These are phyloP conservation scores for Camelus bactrianus DNA, from an alignment of 2,113 vertebrate genomes.

Conservation along the genomic window DNA sequence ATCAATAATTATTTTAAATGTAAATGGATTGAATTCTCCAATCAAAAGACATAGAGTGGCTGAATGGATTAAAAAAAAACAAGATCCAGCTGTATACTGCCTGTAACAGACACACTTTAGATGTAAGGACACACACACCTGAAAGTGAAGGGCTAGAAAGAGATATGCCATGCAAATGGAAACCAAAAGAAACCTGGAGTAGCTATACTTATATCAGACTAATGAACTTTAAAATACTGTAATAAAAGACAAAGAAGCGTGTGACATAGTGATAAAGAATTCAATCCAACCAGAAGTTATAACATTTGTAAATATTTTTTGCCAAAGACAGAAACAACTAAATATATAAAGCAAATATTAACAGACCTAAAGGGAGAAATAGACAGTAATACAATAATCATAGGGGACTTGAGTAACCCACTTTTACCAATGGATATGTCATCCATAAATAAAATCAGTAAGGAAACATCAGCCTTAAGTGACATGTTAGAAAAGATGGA, in stretches of 20 bases:
- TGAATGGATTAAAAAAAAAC: not conserved
- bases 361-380: not conserved
- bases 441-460: not conserved
- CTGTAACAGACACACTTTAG: not conserved
- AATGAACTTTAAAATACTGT: not conserved
- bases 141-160: not conserved
- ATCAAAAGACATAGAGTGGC: not conserved
- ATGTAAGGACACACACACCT: not conserved
- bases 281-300: not conserved
- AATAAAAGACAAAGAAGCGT: not conserved
- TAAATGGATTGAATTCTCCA: not conserved
- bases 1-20: not conserved
- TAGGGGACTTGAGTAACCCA: not conserved
- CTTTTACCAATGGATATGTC: not conserved
- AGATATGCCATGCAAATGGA: not conserved
- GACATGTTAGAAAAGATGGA: not conserved
- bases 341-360: not conserved
- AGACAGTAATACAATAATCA: not conserved
- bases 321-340: not conserved
- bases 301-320: not conserved
- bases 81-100: not conserved
- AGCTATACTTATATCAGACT: not conserved
- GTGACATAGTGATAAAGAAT: not conserved
- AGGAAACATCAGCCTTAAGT: not conserved
- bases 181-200: not conserved